Percentiles rank a stretch among this genome's conserved stretches.
Evolutionary conservation across 2,888 invertebrate genomes (phyloP).

Genomic region (Carterocephalus palaemon): DNA sequence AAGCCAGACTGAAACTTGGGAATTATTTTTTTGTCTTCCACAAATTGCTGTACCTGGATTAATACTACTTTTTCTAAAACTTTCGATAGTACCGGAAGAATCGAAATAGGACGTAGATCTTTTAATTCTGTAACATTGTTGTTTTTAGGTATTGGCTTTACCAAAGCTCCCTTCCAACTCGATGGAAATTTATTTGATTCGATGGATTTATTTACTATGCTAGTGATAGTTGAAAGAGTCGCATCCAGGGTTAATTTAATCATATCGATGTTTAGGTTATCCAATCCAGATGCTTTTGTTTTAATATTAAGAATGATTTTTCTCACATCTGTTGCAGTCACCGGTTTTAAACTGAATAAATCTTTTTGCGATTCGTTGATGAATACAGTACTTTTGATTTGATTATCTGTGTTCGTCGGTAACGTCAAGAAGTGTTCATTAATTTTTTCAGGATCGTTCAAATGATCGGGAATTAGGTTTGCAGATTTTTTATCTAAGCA

Average conservation of each 20-base stretch:
- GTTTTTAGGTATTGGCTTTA: constrained; percentile 35
- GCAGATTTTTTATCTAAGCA: too few species aligned
- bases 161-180: constrained; percentile 33
- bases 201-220: constrained; percentile 25
- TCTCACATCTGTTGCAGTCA: constrained; percentile 2
- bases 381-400: too few species aligned
- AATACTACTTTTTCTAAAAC: constrained; percentile 21
- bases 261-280: constrained; percentile 26
- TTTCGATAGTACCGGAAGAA: too few species aligned
- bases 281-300: constrained; percentile 21
- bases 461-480: too few species aligned
- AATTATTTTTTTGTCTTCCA: constrained; percentile 16
- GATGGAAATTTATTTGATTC: constrained; percentile 25
- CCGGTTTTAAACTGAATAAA: too few species aligned
- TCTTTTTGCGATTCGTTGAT: too few species aligned
- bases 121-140: constrained; percentile 18
- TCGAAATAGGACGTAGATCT: too few species aligned
- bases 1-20: constrained; percentile 1
- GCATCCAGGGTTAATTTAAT: constrained; percentile 21
- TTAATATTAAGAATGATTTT: constrained; percentile 14
- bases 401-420: too few species aligned
- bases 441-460: too few species aligned
- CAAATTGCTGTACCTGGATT: constrained; percentile 8
- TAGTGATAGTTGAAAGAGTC: constrained; percentile 22
- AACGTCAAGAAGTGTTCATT: too few species aligned